Conservation (phyloP, 1,140 invertebrate species). For the Druon quercuslanigerum region DNA sequence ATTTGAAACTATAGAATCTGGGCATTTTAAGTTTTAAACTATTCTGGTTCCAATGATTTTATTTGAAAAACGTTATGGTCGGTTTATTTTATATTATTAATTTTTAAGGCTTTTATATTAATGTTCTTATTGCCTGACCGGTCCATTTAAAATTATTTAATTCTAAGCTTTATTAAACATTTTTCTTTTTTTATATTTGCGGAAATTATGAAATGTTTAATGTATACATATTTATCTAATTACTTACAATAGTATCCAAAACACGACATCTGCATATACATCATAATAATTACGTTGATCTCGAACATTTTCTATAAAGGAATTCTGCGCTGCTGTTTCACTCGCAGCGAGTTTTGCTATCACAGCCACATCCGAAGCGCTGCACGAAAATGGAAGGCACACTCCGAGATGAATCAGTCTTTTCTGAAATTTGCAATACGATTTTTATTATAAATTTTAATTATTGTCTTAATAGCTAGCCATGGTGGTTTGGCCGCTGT, state of each 20-base stretch:
- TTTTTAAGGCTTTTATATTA: too few species aligned
- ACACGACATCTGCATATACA: conserved; percentile 81
- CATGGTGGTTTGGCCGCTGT: too few species aligned
- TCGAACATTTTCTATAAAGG: conserved; percentile 74
- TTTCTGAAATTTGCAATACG: conserved; percentile 53
- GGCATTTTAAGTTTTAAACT: too few species aligned
- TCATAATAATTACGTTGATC: conserved; percentile 81
- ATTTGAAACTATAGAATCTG: too few species aligned
- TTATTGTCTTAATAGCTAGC: too few species aligned
- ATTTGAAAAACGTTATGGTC: too few species aligned
- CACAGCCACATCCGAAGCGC: conserved; percentile 77
- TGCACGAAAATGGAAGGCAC: conserved; percentile 83
- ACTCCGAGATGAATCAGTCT: conserved; percentile 81
- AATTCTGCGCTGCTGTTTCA: conserved; percentile 58
- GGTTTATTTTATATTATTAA: too few species aligned
- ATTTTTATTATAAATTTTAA: too few species aligned
- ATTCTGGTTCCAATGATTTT: too few species aligned
- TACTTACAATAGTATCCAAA: conserved; percentile 83
- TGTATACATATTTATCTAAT: conserved; percentile 33
- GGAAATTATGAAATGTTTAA: background rate
- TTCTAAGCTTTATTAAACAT: too few species aligned
- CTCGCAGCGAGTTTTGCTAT: conserved; percentile 77
- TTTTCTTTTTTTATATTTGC: background rate
- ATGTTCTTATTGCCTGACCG: too few species aligned
- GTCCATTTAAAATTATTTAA: too few species aligned